Percentiles rank a stretch among this genome's conserved stretches.
Conservation (phyloP, 2,888 invertebrate genomes). For the Kryphioiulus occultus region DNA sequence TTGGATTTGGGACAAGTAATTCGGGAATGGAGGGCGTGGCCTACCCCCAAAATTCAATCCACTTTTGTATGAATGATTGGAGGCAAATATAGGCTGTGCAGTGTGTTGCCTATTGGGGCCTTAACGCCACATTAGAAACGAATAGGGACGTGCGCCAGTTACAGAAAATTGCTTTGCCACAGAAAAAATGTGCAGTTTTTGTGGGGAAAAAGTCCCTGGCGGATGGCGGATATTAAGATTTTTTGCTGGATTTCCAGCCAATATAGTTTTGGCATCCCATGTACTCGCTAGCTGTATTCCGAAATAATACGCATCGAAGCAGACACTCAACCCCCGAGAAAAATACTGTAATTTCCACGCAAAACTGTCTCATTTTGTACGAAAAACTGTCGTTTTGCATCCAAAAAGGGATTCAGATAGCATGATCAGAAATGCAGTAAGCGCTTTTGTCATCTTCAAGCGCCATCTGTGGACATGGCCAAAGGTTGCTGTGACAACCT, state of each 20-base stretch:
- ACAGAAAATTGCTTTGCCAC: background rate
- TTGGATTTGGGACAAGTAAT: background rate
- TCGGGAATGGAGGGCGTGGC: background rate
- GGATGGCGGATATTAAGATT: slow-evolving; percentile 1
- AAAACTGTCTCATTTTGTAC: background rate
- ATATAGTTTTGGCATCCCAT: background rate
- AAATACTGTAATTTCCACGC: background rate
- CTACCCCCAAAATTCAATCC: background rate
- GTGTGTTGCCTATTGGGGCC: background rate
- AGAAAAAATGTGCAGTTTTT: background rate
- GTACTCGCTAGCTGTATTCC: background rate
- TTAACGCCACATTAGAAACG: background rate
- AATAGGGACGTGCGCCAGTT: background rate
- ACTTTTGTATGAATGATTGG: slow-evolving; percentile 1
- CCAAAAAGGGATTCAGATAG: background rate
- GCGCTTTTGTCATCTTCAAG: background rate
- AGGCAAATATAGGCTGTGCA: background rate
- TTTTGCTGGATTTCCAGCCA: background rate
- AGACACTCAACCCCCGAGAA: background rate
- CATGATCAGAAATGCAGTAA: background rate
- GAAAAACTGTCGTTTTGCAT: no score
- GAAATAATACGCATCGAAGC: slow-evolving; percentile 4
- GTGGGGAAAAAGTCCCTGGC: background rate
- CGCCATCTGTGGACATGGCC: background rate
- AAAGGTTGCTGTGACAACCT: background rate